These are phyloP conservation scores for Hypocryptadius cinnamomeus DNA, from an alignment of 2,113 vertebrate genomes.

Conservation along the genomic window DNA sequence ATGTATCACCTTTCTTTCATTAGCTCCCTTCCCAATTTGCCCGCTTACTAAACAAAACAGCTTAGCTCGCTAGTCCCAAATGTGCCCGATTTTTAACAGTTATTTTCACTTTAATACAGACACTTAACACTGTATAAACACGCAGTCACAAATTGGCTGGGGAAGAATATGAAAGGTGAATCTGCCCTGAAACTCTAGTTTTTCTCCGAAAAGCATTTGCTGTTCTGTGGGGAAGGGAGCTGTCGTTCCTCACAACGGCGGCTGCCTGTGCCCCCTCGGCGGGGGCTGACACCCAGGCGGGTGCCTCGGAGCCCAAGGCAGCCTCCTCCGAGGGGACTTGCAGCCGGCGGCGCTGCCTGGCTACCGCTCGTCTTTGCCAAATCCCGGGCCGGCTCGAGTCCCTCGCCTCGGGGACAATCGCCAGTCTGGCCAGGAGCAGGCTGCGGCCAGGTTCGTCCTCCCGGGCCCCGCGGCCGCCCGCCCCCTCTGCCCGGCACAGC, in stretches of 20 bases:
- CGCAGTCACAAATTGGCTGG: background rate
- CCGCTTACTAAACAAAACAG: background rate
- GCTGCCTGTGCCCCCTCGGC: background rate
- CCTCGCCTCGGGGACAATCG: background rate
- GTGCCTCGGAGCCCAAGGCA: background rate
- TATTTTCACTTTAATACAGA: background rate
- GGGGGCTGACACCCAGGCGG: too few relatives aligned
- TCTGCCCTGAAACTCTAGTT: background rate
- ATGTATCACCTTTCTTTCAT: background rate
- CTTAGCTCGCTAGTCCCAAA: background rate
- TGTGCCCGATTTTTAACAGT: background rate
- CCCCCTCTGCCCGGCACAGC: background rate
- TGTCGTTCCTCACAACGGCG: too few relatives aligned
- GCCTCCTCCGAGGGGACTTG: too few relatives aligned
- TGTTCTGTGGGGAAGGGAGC: background rate
- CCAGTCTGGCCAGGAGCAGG: background rate
- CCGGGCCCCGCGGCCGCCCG: background rate
- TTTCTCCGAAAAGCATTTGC: background rate
- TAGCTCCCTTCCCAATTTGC: background rate
- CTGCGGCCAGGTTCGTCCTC: too few relatives aligned
- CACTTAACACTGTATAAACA: background rate
- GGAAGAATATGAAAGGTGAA: background rate
- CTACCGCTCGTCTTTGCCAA: background rate
- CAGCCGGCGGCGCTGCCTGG: background rate
- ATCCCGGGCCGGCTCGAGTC: background rate